Conservation (phyloP, 2,113 vertebrate genomes). For the Austrofundulus limnaeus region DNA sequence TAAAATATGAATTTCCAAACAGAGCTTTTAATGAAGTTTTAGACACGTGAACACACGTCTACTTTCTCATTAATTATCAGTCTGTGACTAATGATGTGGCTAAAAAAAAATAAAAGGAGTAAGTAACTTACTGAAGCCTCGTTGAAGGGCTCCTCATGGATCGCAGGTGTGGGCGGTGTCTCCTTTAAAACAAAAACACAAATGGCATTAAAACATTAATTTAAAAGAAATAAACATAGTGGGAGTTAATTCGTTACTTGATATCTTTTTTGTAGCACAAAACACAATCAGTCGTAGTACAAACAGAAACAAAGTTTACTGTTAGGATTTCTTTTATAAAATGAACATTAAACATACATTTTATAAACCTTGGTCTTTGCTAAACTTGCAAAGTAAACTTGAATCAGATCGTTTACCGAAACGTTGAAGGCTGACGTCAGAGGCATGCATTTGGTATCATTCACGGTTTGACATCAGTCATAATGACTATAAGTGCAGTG, state of each 20-base stretch:
- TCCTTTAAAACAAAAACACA: slow-evolving; percentile 71
- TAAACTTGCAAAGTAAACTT: slow-evolving; percentile 18
- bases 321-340: slow-evolving; percentile 8
- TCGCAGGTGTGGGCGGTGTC: slow-evolving; percentile 78
- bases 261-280: background rate
- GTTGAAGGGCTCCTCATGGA: slow-evolving; percentile 75
- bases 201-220: slow-evolving; percentile 44
- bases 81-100: slow-evolving; percentile 6
- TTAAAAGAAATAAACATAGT: slow-evolving; percentile 12
- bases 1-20: background rate
- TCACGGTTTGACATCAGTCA: slow-evolving; percentile 35
- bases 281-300: background rate
- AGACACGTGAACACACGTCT: background rate
- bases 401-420: slow-evolving; percentile 8
- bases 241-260: slow-evolving; percentile 3
- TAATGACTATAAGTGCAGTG: slow-evolving; percentile 67
- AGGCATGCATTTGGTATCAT: slow-evolving; percentile 56
- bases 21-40: background rate
- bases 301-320: background rate
- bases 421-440: slow-evolving; percentile 23
- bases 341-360: slow-evolving; percentile 1
- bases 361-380: background rate
- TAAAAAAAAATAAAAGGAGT: background rate
- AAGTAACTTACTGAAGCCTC: slow-evolving; percentile 78
- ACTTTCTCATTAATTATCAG: background rate